phyloP scores from a whole-genome alignment of 2,113 vertebrate genomes.

The Clarias gariepinus region DNA sequence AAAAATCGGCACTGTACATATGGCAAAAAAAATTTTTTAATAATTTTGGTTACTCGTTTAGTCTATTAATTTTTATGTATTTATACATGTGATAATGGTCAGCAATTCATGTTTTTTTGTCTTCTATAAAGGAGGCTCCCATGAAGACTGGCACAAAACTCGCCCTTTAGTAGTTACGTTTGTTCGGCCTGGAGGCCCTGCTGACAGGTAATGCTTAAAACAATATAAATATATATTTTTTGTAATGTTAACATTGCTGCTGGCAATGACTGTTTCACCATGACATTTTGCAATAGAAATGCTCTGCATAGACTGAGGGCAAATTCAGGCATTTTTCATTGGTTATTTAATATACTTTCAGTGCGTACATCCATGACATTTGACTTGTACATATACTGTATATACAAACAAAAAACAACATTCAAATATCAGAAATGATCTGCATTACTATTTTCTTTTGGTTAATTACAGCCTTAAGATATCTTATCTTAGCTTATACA shows the following conservation, averaged over 20 bases:
- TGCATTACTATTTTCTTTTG: background rate
- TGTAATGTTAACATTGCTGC: background rate
- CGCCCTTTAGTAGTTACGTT: conserved; percentile 91
- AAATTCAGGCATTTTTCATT: background rate
- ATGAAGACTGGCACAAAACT: conserved; percentile 93
- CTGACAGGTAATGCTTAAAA: conserved; percentile 84
- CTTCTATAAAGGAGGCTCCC: conserved; percentile 79
- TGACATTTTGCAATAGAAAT: background rate
- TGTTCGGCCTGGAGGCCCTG: conserved; percentile 89
- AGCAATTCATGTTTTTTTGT: background rate
- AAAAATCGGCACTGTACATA: too few species aligned
- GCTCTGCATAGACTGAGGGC: background rate
- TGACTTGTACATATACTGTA: too few species aligned
- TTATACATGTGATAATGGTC: background rate
- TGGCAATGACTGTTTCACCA: background rate
- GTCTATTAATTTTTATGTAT: background rate
- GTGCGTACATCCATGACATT: too few species aligned
- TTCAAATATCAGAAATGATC: background rate
- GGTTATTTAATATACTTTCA: too few species aligned
- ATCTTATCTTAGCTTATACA: background rate
- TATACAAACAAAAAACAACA: background rate
- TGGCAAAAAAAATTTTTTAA: background rate
- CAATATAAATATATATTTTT: background rate
- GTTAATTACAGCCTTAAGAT: background rate
- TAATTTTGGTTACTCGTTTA: background rate